These are phyloP conservation scores for Pogonomyrmex californicus DNA, from an alignment of 1,140 invertebrate species.

Conservation along the genomic window DNA sequence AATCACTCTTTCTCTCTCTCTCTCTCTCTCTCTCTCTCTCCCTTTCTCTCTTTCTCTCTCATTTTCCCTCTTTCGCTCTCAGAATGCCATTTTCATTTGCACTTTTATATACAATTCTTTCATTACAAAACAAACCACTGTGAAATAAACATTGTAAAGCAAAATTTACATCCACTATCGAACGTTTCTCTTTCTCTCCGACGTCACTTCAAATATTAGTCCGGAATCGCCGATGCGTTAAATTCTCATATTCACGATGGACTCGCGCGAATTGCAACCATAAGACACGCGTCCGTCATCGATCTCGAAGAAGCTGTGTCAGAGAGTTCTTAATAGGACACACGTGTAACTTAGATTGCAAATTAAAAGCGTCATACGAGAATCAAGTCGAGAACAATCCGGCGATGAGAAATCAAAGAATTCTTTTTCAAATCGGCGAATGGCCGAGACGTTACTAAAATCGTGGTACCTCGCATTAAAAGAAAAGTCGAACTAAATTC, in stretches of 20 bases:
- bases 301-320: too few species aligned
- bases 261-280: not conserved
- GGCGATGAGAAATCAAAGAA: not conserved
- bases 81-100: not conserved
- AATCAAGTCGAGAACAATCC: not conserved
- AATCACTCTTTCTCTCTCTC: not conserved
- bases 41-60: too few species aligned
- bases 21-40: not conserved
- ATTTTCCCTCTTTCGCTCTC: not conserved
- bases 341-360: constrained; percentile 25
- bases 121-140: constrained; percentile 2
- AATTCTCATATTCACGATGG: not conserved
- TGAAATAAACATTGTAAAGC: constrained; percentile 1
- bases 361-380: not conserved
- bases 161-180: constrained; percentile 1
- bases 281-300: not conserved
- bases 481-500: not conserved
- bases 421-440: not conserved
- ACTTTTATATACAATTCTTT: not conserved
- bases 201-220: not conserved
- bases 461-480: too few species aligned
- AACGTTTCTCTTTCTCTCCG: not conserved
- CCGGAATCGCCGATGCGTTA: not conserved
- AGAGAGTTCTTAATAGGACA: not conserved
- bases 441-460: not conserved